Conservation (phyloP, 2,113 vertebrate genomes). For the Actinemys pallida region DNA sequence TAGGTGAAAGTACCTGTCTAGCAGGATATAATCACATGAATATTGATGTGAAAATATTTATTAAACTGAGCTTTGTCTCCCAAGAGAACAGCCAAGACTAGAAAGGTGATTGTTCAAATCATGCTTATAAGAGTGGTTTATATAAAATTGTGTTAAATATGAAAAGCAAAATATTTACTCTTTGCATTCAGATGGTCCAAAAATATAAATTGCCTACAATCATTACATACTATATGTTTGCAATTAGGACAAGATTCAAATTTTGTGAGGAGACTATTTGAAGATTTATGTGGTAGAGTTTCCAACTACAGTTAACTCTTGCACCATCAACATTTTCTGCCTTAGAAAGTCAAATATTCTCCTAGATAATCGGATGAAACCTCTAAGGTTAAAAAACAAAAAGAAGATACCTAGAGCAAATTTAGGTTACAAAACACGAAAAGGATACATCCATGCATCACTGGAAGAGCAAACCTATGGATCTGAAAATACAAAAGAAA, state of each 20-base stretch:
- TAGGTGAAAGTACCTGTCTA: not conserved
- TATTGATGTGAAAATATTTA: not conserved
- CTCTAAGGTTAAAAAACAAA: not conserved
- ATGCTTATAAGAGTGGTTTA: not conserved
- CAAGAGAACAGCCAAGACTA: not conserved
- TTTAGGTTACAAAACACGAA: not conserved
- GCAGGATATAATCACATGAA: not conserved
- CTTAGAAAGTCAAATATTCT: not conserved
- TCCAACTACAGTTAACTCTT: not conserved
- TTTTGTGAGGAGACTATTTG: not conserved
- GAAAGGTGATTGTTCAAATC: not conserved
- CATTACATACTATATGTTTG: not conserved
- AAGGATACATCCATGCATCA: slow-evolving; percentile 99
- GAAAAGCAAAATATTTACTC: not conserved
- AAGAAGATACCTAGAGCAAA: not conserved
- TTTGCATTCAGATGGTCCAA: not conserved
- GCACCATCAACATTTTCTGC: not conserved
- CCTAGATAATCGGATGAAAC: not conserved
- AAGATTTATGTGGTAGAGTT: not conserved
- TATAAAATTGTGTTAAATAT: not conserved
- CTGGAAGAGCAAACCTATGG: slow-evolving; percentile 92
- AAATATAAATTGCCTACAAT: not conserved
- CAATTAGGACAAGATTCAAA: not conserved
- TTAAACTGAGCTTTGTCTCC: not conserved
- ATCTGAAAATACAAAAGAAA: slow-evolving; percentile 81